Conservation (phyloP, 2,113 vertebrate genomes). For the Istiophorus platypterus region DNA sequence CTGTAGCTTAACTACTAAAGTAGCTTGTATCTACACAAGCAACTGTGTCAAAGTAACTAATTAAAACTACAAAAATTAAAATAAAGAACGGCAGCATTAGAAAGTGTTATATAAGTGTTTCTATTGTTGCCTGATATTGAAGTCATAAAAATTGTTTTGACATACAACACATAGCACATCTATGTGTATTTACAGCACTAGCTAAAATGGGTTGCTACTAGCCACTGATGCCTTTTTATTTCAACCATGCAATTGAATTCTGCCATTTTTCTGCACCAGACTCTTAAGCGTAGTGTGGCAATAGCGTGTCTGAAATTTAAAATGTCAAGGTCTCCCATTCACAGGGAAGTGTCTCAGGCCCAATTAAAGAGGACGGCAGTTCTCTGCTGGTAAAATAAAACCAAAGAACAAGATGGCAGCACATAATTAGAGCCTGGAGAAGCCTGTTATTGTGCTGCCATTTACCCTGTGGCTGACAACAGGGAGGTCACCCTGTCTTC, state of each 20-base stretch:
- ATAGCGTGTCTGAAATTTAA: conserved; percentile 29
- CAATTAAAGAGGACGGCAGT: conserved; percentile 23
- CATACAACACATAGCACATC: no score
- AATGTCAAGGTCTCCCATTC: conserved; percentile 56
- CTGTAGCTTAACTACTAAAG: no score
- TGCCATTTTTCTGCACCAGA: background rate
- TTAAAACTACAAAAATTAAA: background rate
- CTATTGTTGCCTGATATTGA: no score
- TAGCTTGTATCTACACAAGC: no score
- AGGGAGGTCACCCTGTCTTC: background rate
- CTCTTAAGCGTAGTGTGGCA: background rate
- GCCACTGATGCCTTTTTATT: background rate
- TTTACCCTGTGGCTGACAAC: background rate
- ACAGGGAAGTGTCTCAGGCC: no score
- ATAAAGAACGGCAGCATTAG: no score
- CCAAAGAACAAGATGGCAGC: conserved; percentile 42
- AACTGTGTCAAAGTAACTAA: no score
- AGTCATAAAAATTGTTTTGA: no score
- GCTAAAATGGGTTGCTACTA: background rate
- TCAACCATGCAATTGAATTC: background rate
- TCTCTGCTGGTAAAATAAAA: conserved; percentile 27
- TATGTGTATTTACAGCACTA: no score
- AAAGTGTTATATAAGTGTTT: no score
- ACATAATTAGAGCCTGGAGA: conserved; percentile 48
- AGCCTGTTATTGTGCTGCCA: conserved; percentile 50